Base-by-base conservation (phyloP, 2,797 vertebrate species). In the Sebastes minor region DNA sequence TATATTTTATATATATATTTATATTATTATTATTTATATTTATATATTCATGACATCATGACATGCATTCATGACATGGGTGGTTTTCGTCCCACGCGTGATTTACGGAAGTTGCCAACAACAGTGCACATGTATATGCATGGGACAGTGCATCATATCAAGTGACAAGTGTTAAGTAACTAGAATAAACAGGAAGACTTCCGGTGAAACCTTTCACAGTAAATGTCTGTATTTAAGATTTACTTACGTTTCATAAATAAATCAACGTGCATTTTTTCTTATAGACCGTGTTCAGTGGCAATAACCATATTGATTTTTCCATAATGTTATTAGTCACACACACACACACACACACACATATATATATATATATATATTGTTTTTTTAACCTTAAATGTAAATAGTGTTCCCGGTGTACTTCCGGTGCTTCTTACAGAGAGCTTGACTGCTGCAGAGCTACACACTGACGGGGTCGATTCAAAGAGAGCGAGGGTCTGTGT, bases 401-500 rank as follows among this genome's bases (percentile, higher is more conserved):
- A 23, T 5, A 3, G 12, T 10, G 63, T 59, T 86, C 86, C 83
- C 86, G 79, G 81, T 83, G 4, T 23, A 9, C 1, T 56, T 10
- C 0, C 0, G 35, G 46, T 42, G 11, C 12, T 53, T 32, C n/a
- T 4, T 32, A 1, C 3, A 16, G 61, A 5, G 2, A 76, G 20
- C 52, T 80, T 84, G 60, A 88, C 70, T 4, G 8, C n/a, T 3
- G 28, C 61, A 38, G 67, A 20, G 7, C 16, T 46, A 2, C 42
- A 16, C 2, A 8, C 42, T 9, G 42, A 52, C 46, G 23, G 78
- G 67, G 32, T 83, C 68, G 53, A 49, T 27, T 78, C 3, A 30
- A 14, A 77, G 62, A 33, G 64, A 85, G 16, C 25, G 32, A 68
- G 76, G 30, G 59, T 28, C 22, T 77, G 85, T 77, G 85, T 88